Evolutionary conservation across 1,140 invertebrate species (phyloP), one percentile per base, ranked within the genome.

Genomic region (Tetramorium simillimum): DNA sequence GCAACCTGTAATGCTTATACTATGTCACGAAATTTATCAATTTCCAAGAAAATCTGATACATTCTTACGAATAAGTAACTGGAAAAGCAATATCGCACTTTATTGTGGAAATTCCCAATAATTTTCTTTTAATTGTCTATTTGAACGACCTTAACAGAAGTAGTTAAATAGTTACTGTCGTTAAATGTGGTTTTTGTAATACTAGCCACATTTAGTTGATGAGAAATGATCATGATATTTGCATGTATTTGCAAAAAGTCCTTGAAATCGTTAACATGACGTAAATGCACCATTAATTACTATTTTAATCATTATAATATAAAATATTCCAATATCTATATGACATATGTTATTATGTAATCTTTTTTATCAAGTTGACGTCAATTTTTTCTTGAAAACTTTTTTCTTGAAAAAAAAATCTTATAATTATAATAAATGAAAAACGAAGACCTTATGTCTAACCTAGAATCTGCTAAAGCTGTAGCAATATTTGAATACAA

Each of bases 201-300:
- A 24, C 3, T 28, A 70, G 3, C 16, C 7, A 43, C 21, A 56
- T 21, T 33, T 53, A 37, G 12, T 37, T 14, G 21, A 43, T 12
- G 2, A 40, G 21, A 53, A 49, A 49, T 63, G 5, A 33, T 0
- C 9, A 40, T 51, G 3, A 65, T 33, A 78, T 69, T 65, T 67
- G n/a, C 43, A 37, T 49, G 12, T 51, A n/a, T 18, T 21, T 5
- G 16, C 76, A 46, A 70, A 81, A 58, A 40, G 18, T 28, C 21
- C 33, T 80, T 69, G n/a, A 9, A 70, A 81, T 56, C 16, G 18
- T 56, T 70, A 28, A 67, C 40, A 0, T 81, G 33, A 81, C 63
- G 63, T 40, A 69, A 67, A 58, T n/a, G 6, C n/a, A 70, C 28
- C n/a, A 2, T 62, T 28, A 37, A 18, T n/a, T 46, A 24, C 9